Conservation (phyloP, 2,797 vertebrate species). For the Zalophus californianus region DNA sequence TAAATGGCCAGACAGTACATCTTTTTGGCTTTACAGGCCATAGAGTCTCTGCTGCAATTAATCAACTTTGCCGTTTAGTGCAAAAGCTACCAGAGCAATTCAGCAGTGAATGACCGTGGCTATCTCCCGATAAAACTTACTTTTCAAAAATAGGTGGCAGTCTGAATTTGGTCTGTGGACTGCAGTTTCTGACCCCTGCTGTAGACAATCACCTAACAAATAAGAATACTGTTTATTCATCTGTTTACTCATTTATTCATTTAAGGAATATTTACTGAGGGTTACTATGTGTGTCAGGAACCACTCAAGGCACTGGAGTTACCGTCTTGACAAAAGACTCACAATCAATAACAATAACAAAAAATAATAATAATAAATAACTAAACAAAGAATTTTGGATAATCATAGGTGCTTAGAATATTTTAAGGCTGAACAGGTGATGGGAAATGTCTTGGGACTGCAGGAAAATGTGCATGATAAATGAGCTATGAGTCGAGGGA, state of each 20-base stretch:
- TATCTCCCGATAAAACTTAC: background rate
- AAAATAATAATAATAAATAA: background rate
- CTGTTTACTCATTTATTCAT: background rate
- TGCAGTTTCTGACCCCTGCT: background rate
- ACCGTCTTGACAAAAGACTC: constrained; percentile 1
- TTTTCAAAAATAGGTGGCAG: constrained; percentile 32
- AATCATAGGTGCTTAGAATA: background rate
- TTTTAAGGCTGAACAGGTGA: background rate
- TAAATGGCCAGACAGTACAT: background rate
- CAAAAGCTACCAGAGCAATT: background rate
- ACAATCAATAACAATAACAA: background rate
- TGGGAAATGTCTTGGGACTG: background rate
- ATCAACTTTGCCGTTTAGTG: background rate
- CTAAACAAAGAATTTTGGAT: background rate
- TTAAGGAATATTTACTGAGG: background rate
- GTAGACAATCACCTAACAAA: background rate
- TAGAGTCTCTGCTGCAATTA: background rate
- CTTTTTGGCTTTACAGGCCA: background rate
- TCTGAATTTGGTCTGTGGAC: background rate
- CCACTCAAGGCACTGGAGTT: background rate
- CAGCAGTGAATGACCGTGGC: background rate
- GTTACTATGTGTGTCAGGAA: background rate
- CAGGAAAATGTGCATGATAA: background rate
- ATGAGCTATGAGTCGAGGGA: background rate
- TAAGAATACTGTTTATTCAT: background rate